Percentiles rank a stretch among this genome's conserved stretches.
These are phyloP conservation scores for Macquaria australasica DNA, from an alignment of 2,113 vertebrate species.

Conservation along the genomic window DNA sequence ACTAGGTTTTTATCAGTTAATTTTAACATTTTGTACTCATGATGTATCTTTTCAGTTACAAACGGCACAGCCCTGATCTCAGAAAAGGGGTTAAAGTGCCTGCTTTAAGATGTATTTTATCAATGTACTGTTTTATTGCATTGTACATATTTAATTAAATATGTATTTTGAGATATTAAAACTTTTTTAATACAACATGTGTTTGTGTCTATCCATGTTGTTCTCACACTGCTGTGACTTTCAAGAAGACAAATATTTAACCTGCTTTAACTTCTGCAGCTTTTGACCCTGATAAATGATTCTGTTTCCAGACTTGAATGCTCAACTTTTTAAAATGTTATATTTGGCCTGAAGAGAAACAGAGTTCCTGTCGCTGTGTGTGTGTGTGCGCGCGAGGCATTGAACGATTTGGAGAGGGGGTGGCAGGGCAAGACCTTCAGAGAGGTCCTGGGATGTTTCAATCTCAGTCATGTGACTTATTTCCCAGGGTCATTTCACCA, in stretches of 20 bases:
- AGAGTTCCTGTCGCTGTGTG: not conserved
- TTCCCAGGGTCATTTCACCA: slow-evolving; percentile 55
- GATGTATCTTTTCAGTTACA: slow-evolving; percentile 57
- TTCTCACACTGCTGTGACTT: not conserved
- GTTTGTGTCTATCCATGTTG: slow-evolving; percentile 1
- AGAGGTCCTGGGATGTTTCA: slow-evolving; percentile 65
- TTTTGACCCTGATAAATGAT: slow-evolving; percentile 26
- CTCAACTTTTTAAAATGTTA: slow-evolving; percentile 41
- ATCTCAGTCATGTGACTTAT: slow-evolving; percentile 46
- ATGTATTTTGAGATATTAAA: slow-evolving; percentile 84
- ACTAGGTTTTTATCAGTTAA: slow-evolving; percentile 39
- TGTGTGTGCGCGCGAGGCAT: slow-evolving; percentile 1
- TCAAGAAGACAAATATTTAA: slow-evolving; percentile 14
- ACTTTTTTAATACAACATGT: slow-evolving; percentile 74
- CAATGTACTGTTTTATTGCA: slow-evolving; percentile 66
- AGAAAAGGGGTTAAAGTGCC: slow-evolving; percentile 51
- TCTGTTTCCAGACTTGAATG: not conserved
- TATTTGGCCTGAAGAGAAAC: slow-evolving; percentile 60
- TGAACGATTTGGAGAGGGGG: slow-evolving; percentile 6
- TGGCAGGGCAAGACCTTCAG: slow-evolving; percentile 14
- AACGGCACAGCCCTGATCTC: slow-evolving; percentile 52
- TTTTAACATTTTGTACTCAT: slow-evolving; percentile 59
- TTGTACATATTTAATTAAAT: slow-evolving; percentile 80
- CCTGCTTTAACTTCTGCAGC: slow-evolving; percentile 11
- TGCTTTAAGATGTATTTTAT: slow-evolving; percentile 73